Evolutionary conservation across 2,888 invertebrate species (phyloP).

Genomic region (Agrochola litura): DNA sequence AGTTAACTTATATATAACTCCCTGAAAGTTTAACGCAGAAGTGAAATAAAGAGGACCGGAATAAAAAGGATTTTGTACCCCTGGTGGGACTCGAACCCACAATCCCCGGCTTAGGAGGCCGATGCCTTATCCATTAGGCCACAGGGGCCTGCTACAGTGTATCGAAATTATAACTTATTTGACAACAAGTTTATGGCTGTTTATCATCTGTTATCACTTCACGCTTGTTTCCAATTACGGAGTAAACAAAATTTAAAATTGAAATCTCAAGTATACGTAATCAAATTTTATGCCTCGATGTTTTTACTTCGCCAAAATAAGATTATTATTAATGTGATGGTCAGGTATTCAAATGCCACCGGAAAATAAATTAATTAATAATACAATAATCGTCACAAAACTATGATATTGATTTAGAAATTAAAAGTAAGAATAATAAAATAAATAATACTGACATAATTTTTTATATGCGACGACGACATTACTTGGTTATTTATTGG

Average conservation of each 20-base stretch:
- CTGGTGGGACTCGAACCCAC: slow-evolving; percentile 95
- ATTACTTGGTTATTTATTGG: neutral
- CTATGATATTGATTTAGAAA: neutral
- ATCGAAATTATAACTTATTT: slow-evolving; percentile 24
- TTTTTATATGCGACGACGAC: neutral
- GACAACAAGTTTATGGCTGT: neutral
- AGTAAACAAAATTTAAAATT: neutral
- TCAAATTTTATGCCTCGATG: neutral
- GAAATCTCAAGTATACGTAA: neutral
- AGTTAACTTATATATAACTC: neutral
- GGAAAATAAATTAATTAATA: neutral
- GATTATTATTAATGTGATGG: neutral
- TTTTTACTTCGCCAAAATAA: neutral
- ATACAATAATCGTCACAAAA: neutral
- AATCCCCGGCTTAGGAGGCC: slow-evolving; percentile 95
- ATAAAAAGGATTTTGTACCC: slow-evolving; percentile 83
- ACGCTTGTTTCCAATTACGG: neutral
- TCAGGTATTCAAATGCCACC: neutral
- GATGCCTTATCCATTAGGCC: slow-evolving; percentile 95
- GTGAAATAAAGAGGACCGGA: slow-evolving; percentile 1
- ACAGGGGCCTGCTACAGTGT: slow-evolving; percentile 89
- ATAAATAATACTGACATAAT: neutral
- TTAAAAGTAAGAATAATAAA: neutral
- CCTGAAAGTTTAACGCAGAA: slow-evolving; percentile 5
- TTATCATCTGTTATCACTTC: neutral